phyloP scores from a whole-genome alignment of 2,888 invertebrate species.

The Deladenus siricidicola region DNA sequence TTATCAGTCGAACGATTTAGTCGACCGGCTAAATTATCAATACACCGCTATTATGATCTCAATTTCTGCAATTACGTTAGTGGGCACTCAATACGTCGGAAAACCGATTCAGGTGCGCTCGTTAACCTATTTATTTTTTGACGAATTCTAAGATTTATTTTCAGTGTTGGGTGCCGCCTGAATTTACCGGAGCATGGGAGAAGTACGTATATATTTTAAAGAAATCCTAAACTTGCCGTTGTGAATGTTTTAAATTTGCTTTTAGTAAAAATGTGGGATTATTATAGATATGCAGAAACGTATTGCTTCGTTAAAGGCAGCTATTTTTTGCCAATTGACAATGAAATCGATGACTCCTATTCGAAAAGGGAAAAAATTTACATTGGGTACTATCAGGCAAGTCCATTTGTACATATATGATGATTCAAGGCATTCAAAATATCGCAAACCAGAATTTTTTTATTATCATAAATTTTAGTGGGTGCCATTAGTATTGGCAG shows the following conservation, averaged over 20 bases:
- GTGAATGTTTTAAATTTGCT: too few species aligned
- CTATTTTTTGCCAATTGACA: conserved; percentile 34
- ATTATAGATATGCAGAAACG: conserved; percentile 38
- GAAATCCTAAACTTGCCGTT: too few species aligned
- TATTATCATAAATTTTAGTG: not conserved
- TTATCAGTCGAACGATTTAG: conserved; percentile 50
- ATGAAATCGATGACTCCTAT: conserved; percentile 31
- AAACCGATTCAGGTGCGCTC: conserved; percentile 42
- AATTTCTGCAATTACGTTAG: conserved; percentile 46
- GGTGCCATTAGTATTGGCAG: conserved; percentile 23
- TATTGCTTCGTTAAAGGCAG: conserved; percentile 51
- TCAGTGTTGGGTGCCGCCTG: conserved; percentile 52
- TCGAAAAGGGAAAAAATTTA: conserved; percentile 23
- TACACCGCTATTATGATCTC: conserved; percentile 43
- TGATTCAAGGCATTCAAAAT: not conserved
- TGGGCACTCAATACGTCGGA: conserved; percentile 52
- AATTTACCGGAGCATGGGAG: conserved; percentile 49
- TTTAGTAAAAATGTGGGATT: too few species aligned
- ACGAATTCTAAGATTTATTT: not conserved
- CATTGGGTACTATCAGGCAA: conserved; percentile 31
- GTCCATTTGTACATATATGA: not conserved
- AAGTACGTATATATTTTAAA: conserved; percentile 28
- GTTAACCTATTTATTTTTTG: not conserved
- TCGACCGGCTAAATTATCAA: conserved; percentile 48
- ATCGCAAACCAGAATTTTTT: not conserved